phyloP scores from a whole-genome alignment of 2,113 vertebrate species.

The Puma concolor region DNA sequence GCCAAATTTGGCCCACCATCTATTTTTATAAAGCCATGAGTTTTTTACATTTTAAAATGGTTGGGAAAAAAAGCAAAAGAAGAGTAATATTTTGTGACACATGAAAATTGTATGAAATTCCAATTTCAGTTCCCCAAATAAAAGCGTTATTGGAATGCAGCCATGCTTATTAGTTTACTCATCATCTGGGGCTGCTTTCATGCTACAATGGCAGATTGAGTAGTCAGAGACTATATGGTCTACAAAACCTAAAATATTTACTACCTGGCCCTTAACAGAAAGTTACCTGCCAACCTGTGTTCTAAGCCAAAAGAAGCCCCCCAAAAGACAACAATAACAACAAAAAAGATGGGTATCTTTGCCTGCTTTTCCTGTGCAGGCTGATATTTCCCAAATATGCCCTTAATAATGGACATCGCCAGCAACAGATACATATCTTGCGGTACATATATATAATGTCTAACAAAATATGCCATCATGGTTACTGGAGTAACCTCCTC shows the following conservation, averaged over 20 bases:
- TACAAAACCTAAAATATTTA: neutral
- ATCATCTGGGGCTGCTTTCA: neutral
- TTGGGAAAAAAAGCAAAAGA: neutral
- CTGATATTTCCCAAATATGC: neutral
- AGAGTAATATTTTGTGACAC: neutral
- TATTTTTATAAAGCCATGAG: neutral
- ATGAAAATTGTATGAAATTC: neutral
- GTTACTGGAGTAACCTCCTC: neutral
- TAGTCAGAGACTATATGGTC: neutral
- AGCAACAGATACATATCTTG: neutral
- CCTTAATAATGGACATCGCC: neutral
- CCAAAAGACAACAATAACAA: neutral
- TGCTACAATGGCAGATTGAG: neutral
- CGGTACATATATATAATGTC: neutral
- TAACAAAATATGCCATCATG: neutral
- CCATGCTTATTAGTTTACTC: neutral
- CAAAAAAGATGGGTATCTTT: neutral
- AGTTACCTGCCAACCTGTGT: neutral
- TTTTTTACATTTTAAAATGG: neutral
- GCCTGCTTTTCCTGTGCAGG: neutral
- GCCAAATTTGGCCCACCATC: neutral
- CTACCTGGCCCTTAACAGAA: neutral
- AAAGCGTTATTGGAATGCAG: neutral
- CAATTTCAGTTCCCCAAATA: slow-evolving; percentile 10
- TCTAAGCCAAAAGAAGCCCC: neutral